Evolutionary conservation across 2,113 vertebrate genomes (phyloP).

Genomic region (Indicator indicator): DNA sequence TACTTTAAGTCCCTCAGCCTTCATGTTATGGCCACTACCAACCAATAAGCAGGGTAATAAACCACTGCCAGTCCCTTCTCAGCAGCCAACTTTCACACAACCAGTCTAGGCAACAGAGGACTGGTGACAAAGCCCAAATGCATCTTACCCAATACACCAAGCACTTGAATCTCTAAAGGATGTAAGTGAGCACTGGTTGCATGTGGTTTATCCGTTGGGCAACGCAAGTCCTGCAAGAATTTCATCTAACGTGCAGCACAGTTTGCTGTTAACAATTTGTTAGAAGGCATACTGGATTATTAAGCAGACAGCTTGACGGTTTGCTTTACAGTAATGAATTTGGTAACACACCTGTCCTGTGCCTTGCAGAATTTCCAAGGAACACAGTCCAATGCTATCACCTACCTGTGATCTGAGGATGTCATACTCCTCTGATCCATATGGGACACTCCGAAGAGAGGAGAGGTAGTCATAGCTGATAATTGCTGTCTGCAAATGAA

Average conservation of each 20-base stretch:
- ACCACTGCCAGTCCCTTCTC: neutral
- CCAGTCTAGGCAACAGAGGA: neutral
- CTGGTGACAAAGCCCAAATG: neutral
- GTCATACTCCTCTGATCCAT: slow-evolving; percentile 87
- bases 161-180: neutral
- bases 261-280: neutral
- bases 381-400: neutral
- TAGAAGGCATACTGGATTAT: neutral
- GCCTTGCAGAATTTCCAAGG: neutral
- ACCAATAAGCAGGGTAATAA: neutral
- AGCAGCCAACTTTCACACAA: neutral
- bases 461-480: slow-evolving; percentile 94
- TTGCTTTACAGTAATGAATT: neutral
- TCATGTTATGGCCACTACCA: neutral
- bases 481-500: slow-evolving; percentile 84
- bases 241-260: neutral
- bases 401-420: slow-evolving; percentile 88
- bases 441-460: slow-evolving; percentile 81
- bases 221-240: neutral
- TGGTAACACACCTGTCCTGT: neutral
- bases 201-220: neutral
- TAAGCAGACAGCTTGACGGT: neutral
- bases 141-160: neutral
- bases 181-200: neutral
- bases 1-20: neutral